Evolutionary conservation across 2,113 vertebrate genomes (phyloP), one percentile per base, ranked within the genome.

Genomic region (Ranitomeya imitator): DNA sequence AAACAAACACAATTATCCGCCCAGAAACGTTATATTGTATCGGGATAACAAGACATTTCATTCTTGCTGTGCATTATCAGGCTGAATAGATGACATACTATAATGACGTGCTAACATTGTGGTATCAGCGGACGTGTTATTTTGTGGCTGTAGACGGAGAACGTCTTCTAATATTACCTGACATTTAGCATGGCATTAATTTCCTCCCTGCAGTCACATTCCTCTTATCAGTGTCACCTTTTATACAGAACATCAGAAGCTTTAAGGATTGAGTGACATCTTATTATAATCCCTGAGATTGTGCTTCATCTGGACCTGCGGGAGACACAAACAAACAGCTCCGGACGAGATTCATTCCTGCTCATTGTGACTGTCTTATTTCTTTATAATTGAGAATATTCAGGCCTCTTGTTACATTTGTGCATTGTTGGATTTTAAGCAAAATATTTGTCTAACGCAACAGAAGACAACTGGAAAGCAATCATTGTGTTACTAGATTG

Each of bases 211-310:
- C 83, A 69, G 83, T 85, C 65, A 55, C 52, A 23, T 55, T 9
- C 19, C 54, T 14, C 37, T 83, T 83, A 65, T 82, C 79, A 61
- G 80, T 51, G 80, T 83, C 80, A 63, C 59, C 60, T 63, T 83
- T 63, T 63, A 21, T 12, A 15, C 60, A 63, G 80, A 19, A 83
- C 80, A 83, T 63, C 59, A 19, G 80, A 83, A 9, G 60, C 59
- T 83, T 60, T 65, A 31, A 83, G 80, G 80, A 65, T 65, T 60
- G 59, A 83, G 13, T 83, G 80, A 83, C 80, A 65, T 83, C 59
- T 83, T 83, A 83, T 83, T 83, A 83, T 83, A 65, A 63, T 83
- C 80, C 80, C 80, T 83, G 60, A 83, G 37, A 51, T 65, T 45
- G 31, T 65, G 59, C 63, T 45, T 61, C 37, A 59, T 18, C 10